A percentile compares a stretch with the other conserved stretches of the same genome.
phyloP scores from a whole-genome alignment of 2,113 vertebrate species.

The Semnornis frantzii region DNA sequence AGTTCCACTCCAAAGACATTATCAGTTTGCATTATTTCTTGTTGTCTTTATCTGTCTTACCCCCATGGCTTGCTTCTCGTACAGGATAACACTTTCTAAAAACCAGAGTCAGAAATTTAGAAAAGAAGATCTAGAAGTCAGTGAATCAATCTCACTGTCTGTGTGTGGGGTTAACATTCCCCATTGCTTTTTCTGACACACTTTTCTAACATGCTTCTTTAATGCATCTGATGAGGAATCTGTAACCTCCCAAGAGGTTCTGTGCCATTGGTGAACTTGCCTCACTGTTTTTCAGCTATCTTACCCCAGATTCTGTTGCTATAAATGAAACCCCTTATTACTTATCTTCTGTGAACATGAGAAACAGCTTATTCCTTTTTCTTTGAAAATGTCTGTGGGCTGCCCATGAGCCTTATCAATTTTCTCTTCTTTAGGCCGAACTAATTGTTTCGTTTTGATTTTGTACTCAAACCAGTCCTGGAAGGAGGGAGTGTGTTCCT shows the following conservation, averaged over 20 bases:
- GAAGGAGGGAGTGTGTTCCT: background rate
- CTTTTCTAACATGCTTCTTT: background rate
- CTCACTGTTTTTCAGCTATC: background rate
- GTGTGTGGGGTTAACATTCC: background rate
- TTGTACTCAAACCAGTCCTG: background rate
- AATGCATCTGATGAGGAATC: background rate
- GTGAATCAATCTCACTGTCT: background rate
- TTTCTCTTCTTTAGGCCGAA: constrained; percentile 11
- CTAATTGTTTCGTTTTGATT: constrained; percentile 6
- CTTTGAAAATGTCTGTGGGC: background rate
- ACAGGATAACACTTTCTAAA: background rate
- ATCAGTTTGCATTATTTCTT: background rate
- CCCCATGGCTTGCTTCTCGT: background rate
- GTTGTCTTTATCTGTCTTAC: background rate
- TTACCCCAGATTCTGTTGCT: background rate
- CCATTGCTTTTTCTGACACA: background rate
- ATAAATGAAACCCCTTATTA: background rate
- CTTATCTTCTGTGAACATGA: background rate
- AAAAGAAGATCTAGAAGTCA: background rate
- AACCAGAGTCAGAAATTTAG: background rate
- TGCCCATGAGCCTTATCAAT: background rate
- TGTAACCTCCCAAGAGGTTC: background rate
- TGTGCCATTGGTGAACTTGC: background rate
- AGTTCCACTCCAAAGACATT: background rate
- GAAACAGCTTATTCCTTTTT: constrained; percentile 5